Evolutionary conservation across 1,140 invertebrate species (phyloP), one percentile per base, ranked within the genome.

Genomic region (Drosophila chauvacae): DNA sequence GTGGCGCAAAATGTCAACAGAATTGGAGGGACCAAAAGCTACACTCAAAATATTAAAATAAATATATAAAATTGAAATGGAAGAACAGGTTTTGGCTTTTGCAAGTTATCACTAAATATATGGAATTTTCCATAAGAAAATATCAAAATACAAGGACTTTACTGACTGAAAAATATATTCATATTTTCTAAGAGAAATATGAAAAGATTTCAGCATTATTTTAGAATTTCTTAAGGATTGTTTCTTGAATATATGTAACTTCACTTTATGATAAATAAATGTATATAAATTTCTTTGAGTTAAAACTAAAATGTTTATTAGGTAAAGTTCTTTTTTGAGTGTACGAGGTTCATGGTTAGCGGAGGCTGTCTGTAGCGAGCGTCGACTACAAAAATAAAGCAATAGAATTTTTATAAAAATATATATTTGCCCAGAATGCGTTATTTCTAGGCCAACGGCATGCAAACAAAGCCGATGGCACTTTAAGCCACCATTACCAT

Each of bases 401-500:
- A 84, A 87, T 80, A 88, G 81, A 87, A 87, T 77, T 87, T 83
- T 87, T 80, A 87, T 78, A 87, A 77, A 86, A 77, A 86, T 51
- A 56, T 56, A 81, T 86, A 81, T 74, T 78, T 72, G 56, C 44
- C 76, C 74, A 77, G 77, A 82, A 77, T 77, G 75, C 80, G 84
- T 74, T 88, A 84, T 87, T 80, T 88, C 80, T 74, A 83, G 80
- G 77, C 84, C 77, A 80, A 60, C 62, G 72, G 84, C 84, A 84
- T 80, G 84, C 85, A 80, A 87, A 87, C 84, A 87, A 88, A 80
- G 84, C 84, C 84, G 80, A 84, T 75, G 80, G 84, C 84, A 84
- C 72, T 87, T 88, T 88, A 65, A 71, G 77, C 83, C 78, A 59
- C 59, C 57, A 53, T 51, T 48, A 48, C 47, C 57, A 33, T 18